Evolutionary conservation across 2,888 invertebrate species (phyloP).

Genomic region (Chymomyza fuscimana): DNA sequence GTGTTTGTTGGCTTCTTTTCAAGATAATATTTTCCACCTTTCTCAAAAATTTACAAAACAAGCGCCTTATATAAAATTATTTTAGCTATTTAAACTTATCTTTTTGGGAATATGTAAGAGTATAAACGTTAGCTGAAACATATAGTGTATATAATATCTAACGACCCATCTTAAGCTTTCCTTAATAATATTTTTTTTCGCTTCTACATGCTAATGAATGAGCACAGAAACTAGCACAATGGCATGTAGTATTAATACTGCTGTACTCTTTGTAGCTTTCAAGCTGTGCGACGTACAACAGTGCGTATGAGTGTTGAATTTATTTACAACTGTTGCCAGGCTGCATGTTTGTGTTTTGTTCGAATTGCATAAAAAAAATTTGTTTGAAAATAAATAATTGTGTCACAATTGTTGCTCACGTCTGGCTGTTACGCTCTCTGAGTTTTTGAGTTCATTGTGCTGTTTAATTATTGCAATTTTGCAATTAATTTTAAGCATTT

Average conservation of each 20-base stretch:
- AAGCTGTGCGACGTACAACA: constrained; percentile 20
- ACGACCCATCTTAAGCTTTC: not conserved
- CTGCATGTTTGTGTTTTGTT: not conserved
- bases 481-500: constrained; percentile 3
- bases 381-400: constrained; percentile 58
- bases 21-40: no score
- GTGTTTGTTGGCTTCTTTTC: no score
- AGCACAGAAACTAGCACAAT: constrained; percentile 44
- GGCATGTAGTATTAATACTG: not conserved
- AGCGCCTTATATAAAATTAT: no score
- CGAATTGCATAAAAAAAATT: constrained; percentile 18
- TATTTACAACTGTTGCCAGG: constrained; percentile 17
- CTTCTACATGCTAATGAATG: constrained; percentile 7
- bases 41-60: no score
- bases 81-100: no score
- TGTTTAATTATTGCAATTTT: constrained; percentile 44
- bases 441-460: constrained; percentile 30
- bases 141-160: not conserved
- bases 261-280: not conserved
- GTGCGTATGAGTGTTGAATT: constrained; percentile 48
- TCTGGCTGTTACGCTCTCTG: not conserved
- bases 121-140: no score
- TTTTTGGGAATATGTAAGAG: no score
- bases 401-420: constrained; percentile 54
- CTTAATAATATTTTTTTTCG: not conserved